These are phyloP conservation scores for Lithosia quadra DNA, from an alignment of 2,888 invertebrate genomes.

Conservation along the genomic window DNA sequence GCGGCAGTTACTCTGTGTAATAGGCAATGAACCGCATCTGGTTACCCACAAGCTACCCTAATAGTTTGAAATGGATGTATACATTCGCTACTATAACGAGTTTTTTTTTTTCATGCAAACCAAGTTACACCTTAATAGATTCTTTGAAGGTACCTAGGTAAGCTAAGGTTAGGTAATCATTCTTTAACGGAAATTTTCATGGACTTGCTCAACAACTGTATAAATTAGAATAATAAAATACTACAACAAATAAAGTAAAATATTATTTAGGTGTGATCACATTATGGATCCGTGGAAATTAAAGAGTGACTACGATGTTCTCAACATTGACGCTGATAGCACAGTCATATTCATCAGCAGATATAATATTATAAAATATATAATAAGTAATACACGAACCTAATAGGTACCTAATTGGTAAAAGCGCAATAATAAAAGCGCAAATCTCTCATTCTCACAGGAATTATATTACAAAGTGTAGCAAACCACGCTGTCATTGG, in stretches of 20 bases:
- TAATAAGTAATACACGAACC: background rate
- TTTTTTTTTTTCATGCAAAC: background rate
- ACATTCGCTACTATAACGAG: slow-evolving; percentile 5
- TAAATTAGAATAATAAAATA: background rate
- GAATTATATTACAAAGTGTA: background rate
- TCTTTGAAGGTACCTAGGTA: background rate
- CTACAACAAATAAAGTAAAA: background rate
- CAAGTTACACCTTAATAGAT: background rate
- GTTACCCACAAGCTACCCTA: slow-evolving; percentile 13
- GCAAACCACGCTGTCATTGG: background rate
- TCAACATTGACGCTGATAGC: background rate
- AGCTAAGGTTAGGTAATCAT: background rate
- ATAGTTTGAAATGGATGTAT: slow-evolving; percentile 13
- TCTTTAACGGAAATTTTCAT: background rate
- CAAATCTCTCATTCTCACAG: background rate
- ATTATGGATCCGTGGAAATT: too few relatives aligned
- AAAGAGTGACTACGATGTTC: too few relatives aligned
- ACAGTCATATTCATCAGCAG: background rate
- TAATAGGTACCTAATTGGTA: background rate
- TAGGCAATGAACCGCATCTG: slow-evolving; percentile 30
- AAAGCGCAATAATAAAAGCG: background rate
- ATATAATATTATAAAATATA: too few relatives aligned
- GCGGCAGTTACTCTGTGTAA: slow-evolving; percentile 20
- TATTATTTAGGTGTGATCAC: too few relatives aligned
- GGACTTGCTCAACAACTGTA: background rate